Evolutionary conservation across 2,113 vertebrate genomes (phyloP).

Genomic region (Ellobius talpinus): DNA sequence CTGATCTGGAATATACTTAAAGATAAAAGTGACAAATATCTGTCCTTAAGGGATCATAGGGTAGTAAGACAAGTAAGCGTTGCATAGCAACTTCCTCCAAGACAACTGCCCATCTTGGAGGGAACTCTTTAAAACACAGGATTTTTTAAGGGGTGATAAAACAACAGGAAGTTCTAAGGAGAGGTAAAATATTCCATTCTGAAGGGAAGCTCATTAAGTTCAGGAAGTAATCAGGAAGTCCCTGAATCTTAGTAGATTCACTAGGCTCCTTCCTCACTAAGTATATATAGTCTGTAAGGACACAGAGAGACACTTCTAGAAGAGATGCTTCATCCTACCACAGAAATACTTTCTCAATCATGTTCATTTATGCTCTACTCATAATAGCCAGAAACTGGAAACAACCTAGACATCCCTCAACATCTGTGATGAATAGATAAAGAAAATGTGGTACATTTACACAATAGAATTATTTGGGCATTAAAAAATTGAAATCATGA

Average conservation of each 20-base stretch:
- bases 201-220: background rate
- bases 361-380: background rate
- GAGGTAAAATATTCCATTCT: background rate
- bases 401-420: background rate
- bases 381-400: background rate
- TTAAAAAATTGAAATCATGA: background rate
- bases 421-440: background rate
- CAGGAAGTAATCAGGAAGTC: background rate
- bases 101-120: background rate
- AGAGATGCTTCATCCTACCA: background rate
- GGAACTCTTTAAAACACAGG: background rate
- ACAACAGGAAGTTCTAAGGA: background rate
- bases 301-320: background rate
- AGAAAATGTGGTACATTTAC: background rate
- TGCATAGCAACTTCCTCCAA: background rate
- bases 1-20: background rate
- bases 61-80: background rate
- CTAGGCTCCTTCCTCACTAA: background rate
- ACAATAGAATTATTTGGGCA: background rate
- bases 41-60: background rate
- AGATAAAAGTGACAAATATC: background rate
- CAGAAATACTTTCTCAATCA: background rate
- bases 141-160: background rate
- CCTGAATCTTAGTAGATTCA: background rate
- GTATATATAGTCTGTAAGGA: no score